phyloP scores from a whole-genome alignment of 1,140 invertebrate species.

The Pissodes strobi region DNA sequence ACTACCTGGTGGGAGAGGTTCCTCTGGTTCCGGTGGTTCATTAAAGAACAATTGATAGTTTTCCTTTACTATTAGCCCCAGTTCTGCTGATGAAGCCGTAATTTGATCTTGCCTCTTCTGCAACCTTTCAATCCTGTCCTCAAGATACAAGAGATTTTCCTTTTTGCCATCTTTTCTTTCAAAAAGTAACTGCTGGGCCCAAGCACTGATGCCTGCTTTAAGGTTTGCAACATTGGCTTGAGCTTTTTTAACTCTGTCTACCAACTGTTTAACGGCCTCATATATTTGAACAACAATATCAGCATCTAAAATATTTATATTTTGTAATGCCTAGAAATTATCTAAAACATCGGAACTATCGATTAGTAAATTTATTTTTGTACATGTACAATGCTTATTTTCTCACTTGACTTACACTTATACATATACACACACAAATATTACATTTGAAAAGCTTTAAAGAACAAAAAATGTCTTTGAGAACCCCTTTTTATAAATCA shows the following conservation, averaged over 20 bases:
- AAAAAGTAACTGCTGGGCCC: conserved; percentile 72
- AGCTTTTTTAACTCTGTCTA: conserved; percentile 67
- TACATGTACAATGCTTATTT: too few relatives aligned
- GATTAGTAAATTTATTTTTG: too few relatives aligned
- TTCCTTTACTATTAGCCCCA: conserved; percentile 64
- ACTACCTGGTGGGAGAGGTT: conserved; percentile 10
- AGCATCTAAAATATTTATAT: conserved; percentile 45
- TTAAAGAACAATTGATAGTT: conserved; percentile 69
- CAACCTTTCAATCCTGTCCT: conserved; percentile 62
- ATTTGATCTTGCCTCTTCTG: conserved; percentile 64
- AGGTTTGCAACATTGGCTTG: conserved; percentile 68
- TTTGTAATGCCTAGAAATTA: neutral
- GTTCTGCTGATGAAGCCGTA: conserved; percentile 59
- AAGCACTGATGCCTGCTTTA: conserved; percentile 64
- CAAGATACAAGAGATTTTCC: conserved; percentile 63
- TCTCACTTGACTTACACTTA: too few relatives aligned
- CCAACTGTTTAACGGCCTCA: conserved; percentile 60
- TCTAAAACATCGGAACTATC: too few relatives aligned
- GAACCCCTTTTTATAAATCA: too few relatives aligned
- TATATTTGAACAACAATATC: conserved; percentile 43
- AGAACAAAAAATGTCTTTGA: too few relatives aligned
- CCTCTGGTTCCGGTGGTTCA: conserved; percentile 11
- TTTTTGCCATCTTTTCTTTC: conserved; percentile 66
- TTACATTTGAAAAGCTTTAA: too few relatives aligned
- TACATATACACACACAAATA: too few relatives aligned